Conservation (phyloP, 1,140 invertebrate genomes). For the Tetranychus cinnabarinus region DNA sequence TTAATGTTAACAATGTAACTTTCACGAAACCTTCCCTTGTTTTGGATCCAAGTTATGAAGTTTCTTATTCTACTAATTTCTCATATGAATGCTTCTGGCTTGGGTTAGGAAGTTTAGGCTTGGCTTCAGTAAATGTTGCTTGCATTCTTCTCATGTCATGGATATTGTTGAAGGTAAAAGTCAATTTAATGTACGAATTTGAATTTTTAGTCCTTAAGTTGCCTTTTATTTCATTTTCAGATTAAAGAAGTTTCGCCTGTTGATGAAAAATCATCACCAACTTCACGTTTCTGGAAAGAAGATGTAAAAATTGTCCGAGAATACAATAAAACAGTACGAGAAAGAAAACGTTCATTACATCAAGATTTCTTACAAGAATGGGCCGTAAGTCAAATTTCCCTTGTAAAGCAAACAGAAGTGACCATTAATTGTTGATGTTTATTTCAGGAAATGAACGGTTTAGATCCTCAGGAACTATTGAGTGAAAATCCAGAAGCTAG, state of each 20-base stretch:
- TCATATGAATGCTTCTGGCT: constrained; percentile 48
- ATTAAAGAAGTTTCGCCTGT: constrained; percentile 67
- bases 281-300: constrained; percentile 51
- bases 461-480: constrained; percentile 11
- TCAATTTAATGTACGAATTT: background rate
- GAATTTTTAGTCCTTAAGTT: background rate
- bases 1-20: background rate
- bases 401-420: background rate
- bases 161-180: constrained; percentile 43
- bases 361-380: background rate
- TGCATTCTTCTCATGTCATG: constrained; percentile 61
- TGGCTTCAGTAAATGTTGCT: constrained; percentile 56
- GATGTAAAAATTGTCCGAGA: constrained; percentile 30
- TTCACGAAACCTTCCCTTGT: constrained; percentile 5
- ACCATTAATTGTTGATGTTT: background rate
- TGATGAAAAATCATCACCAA: constrained; percentile 36
- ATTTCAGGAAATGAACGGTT: constrained; percentile 8
- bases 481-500: constrained; percentile 12
- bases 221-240: constrained; percentile 20
- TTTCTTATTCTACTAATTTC: constrained; percentile 40
- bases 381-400: background rate
- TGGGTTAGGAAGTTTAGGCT: constrained; percentile 47
- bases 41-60: constrained; percentile 17
- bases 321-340: background rate
- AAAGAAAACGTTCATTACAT: background rate